Base-by-base conservation (phyloP, 2,888 invertebrate genomes). In the Dryadula phaetusa region DNA sequence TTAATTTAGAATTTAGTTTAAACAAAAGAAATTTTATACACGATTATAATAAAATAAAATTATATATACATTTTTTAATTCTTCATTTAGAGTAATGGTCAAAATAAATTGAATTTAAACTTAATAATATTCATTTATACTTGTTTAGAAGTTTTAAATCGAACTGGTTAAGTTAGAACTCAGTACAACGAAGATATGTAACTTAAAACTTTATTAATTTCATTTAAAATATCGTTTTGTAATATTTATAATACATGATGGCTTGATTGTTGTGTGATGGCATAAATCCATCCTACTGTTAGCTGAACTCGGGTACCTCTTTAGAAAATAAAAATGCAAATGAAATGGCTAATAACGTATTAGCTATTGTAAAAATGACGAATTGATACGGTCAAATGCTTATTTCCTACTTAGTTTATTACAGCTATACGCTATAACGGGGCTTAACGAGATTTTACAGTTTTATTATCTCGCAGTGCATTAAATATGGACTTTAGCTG, bases 361-460 rank as follows among this genome's bases (percentile, higher is more conserved):
- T 20, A 66, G 60, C 14, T 42, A 37, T 64, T 64, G 42, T 64
- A 49, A 49, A 49, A 28, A 60, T 2, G 49, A 64, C n/a, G 64
- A 58, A 56, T 62, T 64, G 53, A 63, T 61, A 67, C 53, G 58
- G 52, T 68, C 60, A 67, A 61, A 56, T 56, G 37, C 28, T 49
- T 62, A 42, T 70, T 65, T 54, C 20, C 46, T 56, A 56, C 63
- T 60, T 60, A 63, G 47, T 67, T 49, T 18, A 54, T 64, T 65
- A 63, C 63, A 62, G 61, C 67, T 68, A 58, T 64, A 46, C 40
- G 64, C 56, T 58, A 63, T 71, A 71, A 72, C 67, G 66, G 71
- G 65, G 52, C 66, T 65, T 62, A 70, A 69, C 66, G 68, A 68
- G 64, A 73, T 63, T 70, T 67, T 67, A 69, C 70, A 66, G 72